A percentile compares a stretch with the other conserved stretches of the same genome.
Conservation (phyloP, 1,140 invertebrate species). For the Sycophila sp. region DNA sequence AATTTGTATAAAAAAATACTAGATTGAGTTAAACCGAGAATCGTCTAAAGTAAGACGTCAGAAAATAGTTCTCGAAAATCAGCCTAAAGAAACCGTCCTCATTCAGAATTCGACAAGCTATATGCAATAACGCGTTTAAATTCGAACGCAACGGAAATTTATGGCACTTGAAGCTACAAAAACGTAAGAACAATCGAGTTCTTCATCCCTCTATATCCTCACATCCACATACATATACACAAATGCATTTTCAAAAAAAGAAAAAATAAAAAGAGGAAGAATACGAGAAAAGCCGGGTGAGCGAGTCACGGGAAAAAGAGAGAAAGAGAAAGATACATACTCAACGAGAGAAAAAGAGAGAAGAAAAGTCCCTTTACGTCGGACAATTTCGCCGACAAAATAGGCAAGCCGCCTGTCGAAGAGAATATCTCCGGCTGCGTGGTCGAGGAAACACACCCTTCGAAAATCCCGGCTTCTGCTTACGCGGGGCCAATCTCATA, state of each 20-base stretch:
- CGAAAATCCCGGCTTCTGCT: background rate
- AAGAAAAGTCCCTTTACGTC: conserved; percentile 39
- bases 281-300: background rate
- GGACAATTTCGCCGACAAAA: conserved; percentile 50
- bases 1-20: no score
- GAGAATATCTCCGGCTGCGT: conserved; percentile 2
- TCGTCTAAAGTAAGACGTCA: no score
- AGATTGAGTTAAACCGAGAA: no score
- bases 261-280: no score
- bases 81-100: no score
- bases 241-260: no score
- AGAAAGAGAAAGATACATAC: conserved; percentile 4
- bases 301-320: background rate
- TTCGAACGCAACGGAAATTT: background rate
- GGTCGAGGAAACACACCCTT: conserved; percentile 27
- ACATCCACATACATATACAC: no score
- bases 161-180: background rate
- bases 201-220: background rate
- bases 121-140: no score
- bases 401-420: conserved; percentile 32
- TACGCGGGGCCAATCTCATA: conserved; percentile 50
- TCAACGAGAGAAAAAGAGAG: conserved; percentile 14
- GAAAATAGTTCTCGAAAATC: no score
- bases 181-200: background rate
- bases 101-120: no score